A percentile compares a stretch with the other conserved stretches of the same genome.
phyloP scores from a whole-genome alignment of 2,797 vertebrate species.

The Lagocephalus sceleratus region DNA sequence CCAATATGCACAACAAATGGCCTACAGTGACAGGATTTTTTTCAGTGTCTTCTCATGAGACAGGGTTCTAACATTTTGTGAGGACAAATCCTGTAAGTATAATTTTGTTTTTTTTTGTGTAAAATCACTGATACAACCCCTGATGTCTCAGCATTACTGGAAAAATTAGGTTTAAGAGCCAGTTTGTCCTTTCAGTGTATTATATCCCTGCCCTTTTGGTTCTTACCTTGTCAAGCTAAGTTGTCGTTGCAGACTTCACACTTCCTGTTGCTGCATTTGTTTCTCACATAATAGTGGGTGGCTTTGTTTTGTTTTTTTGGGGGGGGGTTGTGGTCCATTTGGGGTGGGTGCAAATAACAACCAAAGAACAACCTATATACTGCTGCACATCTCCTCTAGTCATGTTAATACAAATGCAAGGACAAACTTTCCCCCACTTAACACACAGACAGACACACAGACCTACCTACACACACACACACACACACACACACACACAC shows the following conservation, averaged over 20 bases:
- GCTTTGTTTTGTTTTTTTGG: slow-evolving; percentile 6
- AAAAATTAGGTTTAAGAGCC: slow-evolving; percentile 9
- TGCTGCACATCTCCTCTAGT: slow-evolving; percentile 37
- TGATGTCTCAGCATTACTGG: slow-evolving; percentile 10
- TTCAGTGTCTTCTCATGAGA: no score
- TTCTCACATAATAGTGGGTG: neutral
- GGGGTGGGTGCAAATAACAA: slow-evolving; percentile 19
- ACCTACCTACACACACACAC: slow-evolving; percentile 5
- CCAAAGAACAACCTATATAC: slow-evolving; percentile 44
- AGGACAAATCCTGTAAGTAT: no score
- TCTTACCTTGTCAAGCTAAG: slow-evolving; percentile 23
- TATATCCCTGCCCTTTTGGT: slow-evolving; percentile 25
- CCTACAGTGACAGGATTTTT: no score
- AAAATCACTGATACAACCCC: neutral
- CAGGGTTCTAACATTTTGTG: no score
- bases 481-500: slow-evolving; percentile 19
- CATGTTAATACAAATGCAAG: slow-evolving; percentile 43
- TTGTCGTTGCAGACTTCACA: slow-evolving; percentile 12
- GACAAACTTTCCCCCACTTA: slow-evolving; percentile 34
- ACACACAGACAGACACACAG: slow-evolving; percentile 8
- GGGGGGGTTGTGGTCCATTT: neutral
- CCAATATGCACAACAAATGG: no score
- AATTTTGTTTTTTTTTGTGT: no score
- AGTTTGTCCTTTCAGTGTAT: slow-evolving; percentile 19
- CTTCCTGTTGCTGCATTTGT: slow-evolving; percentile 1